phyloP scores from a whole-genome alignment of 2,113 vertebrate species.

The Bothrops jararaca region DNA sequence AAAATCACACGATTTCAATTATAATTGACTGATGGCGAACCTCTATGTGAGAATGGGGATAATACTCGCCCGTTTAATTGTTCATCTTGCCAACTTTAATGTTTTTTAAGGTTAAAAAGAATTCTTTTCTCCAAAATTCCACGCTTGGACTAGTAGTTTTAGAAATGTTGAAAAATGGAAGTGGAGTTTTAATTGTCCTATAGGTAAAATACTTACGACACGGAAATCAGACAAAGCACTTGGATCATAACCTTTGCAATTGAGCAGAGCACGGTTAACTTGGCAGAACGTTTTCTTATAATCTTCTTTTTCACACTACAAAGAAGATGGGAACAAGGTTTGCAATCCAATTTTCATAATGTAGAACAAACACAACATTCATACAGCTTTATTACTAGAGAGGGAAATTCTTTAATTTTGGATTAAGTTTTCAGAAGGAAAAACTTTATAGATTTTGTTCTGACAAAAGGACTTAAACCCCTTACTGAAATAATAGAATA shows the following conservation, averaged over 20 bases:
- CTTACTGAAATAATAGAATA: neutral
- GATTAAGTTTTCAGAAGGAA: neutral
- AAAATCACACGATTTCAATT: neutral
- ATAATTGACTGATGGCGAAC: neutral
- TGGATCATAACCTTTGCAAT: neutral
- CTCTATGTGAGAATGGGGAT: neutral
- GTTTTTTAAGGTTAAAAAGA: neutral
- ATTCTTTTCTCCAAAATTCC: neutral
- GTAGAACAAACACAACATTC: neutral
- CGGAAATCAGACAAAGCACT: rapidly evolving
- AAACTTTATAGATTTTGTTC: neutral
- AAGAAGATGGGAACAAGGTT: neutral
- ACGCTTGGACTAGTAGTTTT: neutral
- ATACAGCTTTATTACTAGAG: neutral
- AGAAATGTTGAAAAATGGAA: neutral
- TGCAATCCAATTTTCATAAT: neutral
- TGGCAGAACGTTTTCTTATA: neutral
- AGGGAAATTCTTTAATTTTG: neutral
- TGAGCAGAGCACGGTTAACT: neutral
- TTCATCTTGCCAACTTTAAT: neutral
- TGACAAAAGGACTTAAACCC: neutral
- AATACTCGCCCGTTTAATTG: neutral
- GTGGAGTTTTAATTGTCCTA: neutral
- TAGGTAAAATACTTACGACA: neutral
- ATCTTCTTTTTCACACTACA: neutral